Conservation (phyloP, 1,140 invertebrate species). For the Ditylenchus dipsaci region DNA sequence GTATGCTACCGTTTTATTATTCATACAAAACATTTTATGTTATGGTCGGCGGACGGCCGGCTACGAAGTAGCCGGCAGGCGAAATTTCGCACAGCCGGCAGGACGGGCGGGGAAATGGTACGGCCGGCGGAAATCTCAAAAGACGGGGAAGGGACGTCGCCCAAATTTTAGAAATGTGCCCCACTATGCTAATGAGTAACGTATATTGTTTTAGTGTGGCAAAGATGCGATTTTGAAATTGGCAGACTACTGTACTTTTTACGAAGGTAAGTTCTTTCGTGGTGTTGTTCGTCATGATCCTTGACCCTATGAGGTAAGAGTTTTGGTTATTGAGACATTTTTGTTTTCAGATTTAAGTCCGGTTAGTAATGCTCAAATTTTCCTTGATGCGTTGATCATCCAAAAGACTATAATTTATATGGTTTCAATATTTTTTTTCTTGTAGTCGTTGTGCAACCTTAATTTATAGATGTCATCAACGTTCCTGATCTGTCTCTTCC, state of each 20-base stretch:
- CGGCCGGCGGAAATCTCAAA: too few species aligned
- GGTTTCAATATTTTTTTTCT: neutral
- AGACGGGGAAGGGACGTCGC: too few species aligned
- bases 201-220: neutral
- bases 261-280: neutral
- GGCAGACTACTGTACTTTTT: neutral
- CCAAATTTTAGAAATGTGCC: too few species aligned
- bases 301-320: too few species aligned
- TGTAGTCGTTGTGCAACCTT: neutral
- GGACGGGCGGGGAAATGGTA: too few species aligned
- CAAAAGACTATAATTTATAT: neutral
- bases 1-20: too few species aligned
- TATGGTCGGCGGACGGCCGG: too few species aligned
- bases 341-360: conserved; percentile 1
- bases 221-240: neutral
- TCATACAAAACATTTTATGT: too few species aligned
- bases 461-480: neutral
- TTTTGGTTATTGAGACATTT: neutral
- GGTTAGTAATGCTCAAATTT: conserved; percentile 8
- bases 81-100: too few species aligned
- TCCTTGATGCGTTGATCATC: conserved; percentile 2
- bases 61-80: too few species aligned
- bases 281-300: too few species aligned
- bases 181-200: too few species aligned
- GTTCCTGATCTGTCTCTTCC: neutral